Conservation (phyloP, 2,888 invertebrate species). For the Philaethria dido region DNA sequence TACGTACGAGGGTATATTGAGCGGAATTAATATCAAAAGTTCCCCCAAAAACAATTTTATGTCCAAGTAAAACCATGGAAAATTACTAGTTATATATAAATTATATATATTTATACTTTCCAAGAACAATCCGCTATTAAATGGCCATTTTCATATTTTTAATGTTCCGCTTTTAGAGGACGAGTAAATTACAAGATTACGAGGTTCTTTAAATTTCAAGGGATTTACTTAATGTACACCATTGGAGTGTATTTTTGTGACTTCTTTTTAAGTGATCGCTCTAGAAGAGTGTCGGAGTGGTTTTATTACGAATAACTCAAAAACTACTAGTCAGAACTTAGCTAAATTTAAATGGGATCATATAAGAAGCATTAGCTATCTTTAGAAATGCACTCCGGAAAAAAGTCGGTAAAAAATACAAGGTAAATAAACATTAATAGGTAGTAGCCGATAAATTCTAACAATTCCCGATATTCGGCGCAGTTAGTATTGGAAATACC, state of each 20-base stretch:
- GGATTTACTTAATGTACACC: neutral
- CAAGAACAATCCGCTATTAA: slow-evolving; percentile 8
- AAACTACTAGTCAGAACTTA: too few species aligned
- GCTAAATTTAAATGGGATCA: too few species aligned
- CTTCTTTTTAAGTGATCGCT: neutral
- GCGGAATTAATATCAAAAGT: neutral
- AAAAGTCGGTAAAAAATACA: too few species aligned
- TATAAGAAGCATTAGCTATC: too few species aligned
- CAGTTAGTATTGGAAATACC: too few species aligned
- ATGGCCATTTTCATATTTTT: slow-evolving; percentile 4
- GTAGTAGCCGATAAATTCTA: too few species aligned
- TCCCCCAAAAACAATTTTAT: neutral
- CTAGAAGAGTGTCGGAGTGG: neutral
- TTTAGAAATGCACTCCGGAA: too few species aligned
- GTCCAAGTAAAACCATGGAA: neutral
- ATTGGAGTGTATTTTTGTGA: neutral
- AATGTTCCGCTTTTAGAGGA: neutral
- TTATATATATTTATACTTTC: neutral
- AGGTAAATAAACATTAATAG: too few species aligned
- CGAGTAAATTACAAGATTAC: slow-evolving; percentile 3
- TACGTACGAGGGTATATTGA: too few species aligned
- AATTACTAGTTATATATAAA: neutral
- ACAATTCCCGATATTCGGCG: too few species aligned
- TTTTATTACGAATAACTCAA: too few species aligned
- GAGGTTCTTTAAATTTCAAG: neutral